phyloP scores from a whole-genome alignment of 2,888 invertebrate species.

The Ophion costatus region DNA sequence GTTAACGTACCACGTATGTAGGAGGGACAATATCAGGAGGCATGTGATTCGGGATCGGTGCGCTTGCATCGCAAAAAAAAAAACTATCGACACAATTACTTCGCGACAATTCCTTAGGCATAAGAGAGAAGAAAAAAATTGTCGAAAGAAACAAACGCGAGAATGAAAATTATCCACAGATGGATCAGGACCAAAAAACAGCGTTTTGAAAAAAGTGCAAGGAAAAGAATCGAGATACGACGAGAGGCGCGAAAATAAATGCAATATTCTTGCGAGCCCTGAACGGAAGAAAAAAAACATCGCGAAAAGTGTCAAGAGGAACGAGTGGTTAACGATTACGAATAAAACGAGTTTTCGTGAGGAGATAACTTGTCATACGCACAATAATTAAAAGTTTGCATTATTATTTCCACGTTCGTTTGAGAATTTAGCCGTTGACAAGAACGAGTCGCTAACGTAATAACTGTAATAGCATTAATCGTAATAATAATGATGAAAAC shows the following conservation, averaged over 20 bases:
- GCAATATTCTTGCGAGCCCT: neutral
- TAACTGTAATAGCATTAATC: neutral
- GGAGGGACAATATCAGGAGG: slow-evolving; percentile 8
- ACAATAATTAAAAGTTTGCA: slow-evolving; percentile 50
- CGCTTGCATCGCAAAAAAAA: slow-evolving; percentile 13
- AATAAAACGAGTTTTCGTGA: slow-evolving; percentile 7
- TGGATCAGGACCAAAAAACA: neutral
- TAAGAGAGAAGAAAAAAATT: neutral
- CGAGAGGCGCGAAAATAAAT: neutral
- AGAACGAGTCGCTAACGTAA: slow-evolving; percentile 9
- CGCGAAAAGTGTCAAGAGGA: neutral
- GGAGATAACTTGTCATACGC: slow-evolving; percentile 53
- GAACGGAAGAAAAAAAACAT: neutral
- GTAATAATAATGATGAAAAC: neutral
- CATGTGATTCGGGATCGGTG: neutral
- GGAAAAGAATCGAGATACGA: neutral
- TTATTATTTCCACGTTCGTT: slow-evolving; percentile 28
- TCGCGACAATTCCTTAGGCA: slow-evolving; percentile 33
- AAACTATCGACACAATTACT: slow-evolving; percentile 26
- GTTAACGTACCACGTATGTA: neutral
- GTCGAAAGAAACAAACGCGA: neutral
- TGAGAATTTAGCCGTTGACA: slow-evolving; percentile 26
- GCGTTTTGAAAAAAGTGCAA: neutral
- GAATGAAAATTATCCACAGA: neutral
- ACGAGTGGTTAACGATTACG: neutral